Percentiles rank a stretch among this genome's conserved stretches.
phyloP scores from a whole-genome alignment of 2,113 vertebrate species.

The Tylochromis polylepis region DNA sequence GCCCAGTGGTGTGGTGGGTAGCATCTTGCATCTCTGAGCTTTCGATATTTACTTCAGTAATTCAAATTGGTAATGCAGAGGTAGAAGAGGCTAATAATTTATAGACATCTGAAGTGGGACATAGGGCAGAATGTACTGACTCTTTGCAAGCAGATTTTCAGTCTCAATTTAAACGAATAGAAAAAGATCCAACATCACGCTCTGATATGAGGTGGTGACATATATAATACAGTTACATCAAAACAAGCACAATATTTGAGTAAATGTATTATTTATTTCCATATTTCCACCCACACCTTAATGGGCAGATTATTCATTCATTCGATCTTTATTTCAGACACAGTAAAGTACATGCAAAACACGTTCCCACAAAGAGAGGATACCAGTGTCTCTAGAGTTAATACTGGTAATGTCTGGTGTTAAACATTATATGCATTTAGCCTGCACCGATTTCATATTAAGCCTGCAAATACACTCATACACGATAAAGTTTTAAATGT shows the following conservation, averaged over 20 bases:
- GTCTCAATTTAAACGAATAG: not conserved
- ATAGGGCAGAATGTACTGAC: not conserved
- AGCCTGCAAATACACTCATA: rapidly evolving
- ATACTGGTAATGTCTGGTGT: not conserved
- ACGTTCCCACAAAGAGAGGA: not conserved
- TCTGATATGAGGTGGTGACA: rapidly evolving
- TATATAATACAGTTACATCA: rapidly evolving
- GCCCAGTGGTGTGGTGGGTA: not conserved
- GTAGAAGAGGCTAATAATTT: not conserved
- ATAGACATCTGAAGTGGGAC: not conserved
- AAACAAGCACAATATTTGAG: rapidly evolving
- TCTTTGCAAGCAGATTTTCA: not conserved
- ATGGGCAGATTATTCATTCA: not conserved
- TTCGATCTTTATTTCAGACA: rapidly evolving
- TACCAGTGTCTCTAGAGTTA: rapidly evolving
- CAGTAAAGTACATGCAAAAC: not conserved
- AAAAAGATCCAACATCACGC: not conserved
- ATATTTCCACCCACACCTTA: not conserved
- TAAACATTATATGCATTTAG: not conserved
- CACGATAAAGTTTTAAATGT: not conserved
- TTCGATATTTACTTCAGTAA: too few species aligned
- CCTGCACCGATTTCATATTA: rapidly evolving
- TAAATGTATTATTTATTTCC: not conserved
- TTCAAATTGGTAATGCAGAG: too few species aligned
- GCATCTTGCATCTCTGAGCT: not conserved